These are phyloP conservation scores for Rhadinocentrus ornatus DNA, from an alignment of 2,797 vertebrate species.

Conservation along the genomic window DNA sequence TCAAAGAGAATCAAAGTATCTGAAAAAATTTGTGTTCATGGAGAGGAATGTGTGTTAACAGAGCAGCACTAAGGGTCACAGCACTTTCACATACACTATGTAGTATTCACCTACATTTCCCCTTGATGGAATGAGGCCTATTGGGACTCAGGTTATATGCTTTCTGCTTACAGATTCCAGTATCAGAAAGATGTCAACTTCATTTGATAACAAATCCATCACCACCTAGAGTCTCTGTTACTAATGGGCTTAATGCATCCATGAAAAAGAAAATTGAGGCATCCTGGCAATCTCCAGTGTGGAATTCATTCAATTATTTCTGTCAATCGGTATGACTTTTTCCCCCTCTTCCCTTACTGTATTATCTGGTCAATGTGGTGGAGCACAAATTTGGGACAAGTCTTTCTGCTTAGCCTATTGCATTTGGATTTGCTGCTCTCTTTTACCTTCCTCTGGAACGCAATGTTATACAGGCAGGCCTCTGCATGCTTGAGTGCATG, in stretches of 20 bases:
- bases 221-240: constrained; percentile 5
- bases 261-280: constrained; percentile 36
- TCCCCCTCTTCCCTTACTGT: constrained; percentile 17
- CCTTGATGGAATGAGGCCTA: constrained; percentile 7
- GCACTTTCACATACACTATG: background rate
- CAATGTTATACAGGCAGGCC: constrained; percentile 35
- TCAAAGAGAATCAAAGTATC: constrained; percentile 16
- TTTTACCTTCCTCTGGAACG: constrained; percentile 31
- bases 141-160: constrained; percentile 21
- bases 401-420: constrained; percentile 43
- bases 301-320: constrained; percentile 44
- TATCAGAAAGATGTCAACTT: constrained; percentile 56
- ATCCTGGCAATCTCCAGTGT: constrained; percentile 7
- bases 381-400: constrained; percentile 20
- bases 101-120: background rate
- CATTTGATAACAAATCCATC: constrained; percentile 51
- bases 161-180: constrained; percentile 6
- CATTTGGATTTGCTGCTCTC: constrained; percentile 41
- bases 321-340: constrained; percentile 23
- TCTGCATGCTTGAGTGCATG: constrained; percentile 43
- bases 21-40: constrained; percentile 9
- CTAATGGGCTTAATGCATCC: background rate
- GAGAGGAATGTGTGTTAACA: constrained; percentile 6
- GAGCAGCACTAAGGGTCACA: background rate
- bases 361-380: constrained; percentile 39